Conservation (phyloP, 2,113 vertebrate species). For the Sander vitreus region DNA sequence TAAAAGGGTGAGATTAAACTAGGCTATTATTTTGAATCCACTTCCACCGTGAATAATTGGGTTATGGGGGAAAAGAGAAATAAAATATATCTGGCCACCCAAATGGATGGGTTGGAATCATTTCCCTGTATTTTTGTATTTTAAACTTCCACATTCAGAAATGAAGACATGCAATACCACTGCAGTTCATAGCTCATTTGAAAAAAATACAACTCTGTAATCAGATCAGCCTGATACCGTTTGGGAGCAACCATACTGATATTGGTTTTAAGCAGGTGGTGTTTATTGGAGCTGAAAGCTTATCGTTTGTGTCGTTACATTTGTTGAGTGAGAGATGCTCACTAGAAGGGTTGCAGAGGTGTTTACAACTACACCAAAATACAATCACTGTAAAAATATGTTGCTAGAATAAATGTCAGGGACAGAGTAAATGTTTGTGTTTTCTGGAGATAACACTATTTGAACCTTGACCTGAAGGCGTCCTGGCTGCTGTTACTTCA, state of each 20-base stretch:
- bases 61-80: slow-evolving; percentile 3
- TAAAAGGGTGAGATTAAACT: slow-evolving; percentile 46
- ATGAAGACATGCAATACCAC: slow-evolving; percentile 3
- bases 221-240: not conserved
- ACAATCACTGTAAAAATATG: slow-evolving; percentile 25
- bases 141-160: slow-evolving; percentile 20
- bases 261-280: slow-evolving; percentile 24
- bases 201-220: slow-evolving; percentile 4
- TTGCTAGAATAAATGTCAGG: slow-evolving; percentile 67
- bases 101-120: slow-evolving; percentile 4
- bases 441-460: slow-evolving; percentile 55
- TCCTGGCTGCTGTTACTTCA: slow-evolving; percentile 16
- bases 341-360: slow-evolving; percentile 7
- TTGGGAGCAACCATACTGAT: slow-evolving; percentile 30
- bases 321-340: slow-evolving; percentile 14
- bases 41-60: slow-evolving; percentile 28
- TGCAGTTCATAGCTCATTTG: slow-evolving; percentile 13
- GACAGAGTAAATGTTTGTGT: slow-evolving; percentile 36
- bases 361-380: slow-evolving; percentile 34
- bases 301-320: slow-evolving; percentile 12
- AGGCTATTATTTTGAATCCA: slow-evolving; percentile 38
- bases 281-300: slow-evolving; percentile 49
- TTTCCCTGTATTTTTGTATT: slow-evolving; percentile 11
- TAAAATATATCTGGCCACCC: not conserved
- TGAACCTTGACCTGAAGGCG: slow-evolving; percentile 58